Evolutionary conservation across 2,797 vertebrate genomes (phyloP), one percentile per base, ranked within the genome.

Genomic region (Poecilia picta): DNA sequence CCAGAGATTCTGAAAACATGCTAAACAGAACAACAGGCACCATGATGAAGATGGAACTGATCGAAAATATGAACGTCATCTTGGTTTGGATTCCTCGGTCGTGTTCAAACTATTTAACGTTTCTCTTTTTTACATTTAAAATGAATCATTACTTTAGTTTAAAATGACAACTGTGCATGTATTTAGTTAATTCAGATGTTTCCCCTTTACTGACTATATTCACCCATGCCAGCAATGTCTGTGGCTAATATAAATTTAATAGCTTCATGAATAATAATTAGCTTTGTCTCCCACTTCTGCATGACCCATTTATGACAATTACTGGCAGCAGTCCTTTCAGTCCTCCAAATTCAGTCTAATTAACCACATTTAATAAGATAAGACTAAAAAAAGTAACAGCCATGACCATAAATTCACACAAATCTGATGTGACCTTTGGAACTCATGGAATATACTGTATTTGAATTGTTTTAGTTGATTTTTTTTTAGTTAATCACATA

Each of bases 181-280:
- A 66, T 66, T 66, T 66, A 66, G 33, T 39, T 66, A 66, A 66
- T 66, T 25, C 64, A 25, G 36, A 39, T 68, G 20, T 68, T 66
- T 11, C 33, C 33, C 36, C 62, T 68, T 68, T 68, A 41, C 20
- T 68, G 36, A 39, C 20, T 41, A 25, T 41, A 68, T 66, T 66
- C 20, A 23, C 4, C 20, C 64, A 66, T 39, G 62, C 36, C 64
- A 68, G 36, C 36, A 68, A 68, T 25, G 36, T 25, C 36, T 39
- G 36, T 73, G 77, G 81, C 76, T 85, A 79, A 83, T 82, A 70
- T 77, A 41, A 31, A 45, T 71, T 79, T 74, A 72, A 81, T 76
- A 74, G 74, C 77, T 78, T 78, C 70, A 76, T 87, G 80, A 84
- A 87, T 89, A 81, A 74, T 87, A 80, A 85, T 74, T 78, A 82